These are phyloP conservation scores for Stenodema calcarata DNA, from an alignment of 2,888 invertebrate species.

Conservation along the genomic window DNA sequence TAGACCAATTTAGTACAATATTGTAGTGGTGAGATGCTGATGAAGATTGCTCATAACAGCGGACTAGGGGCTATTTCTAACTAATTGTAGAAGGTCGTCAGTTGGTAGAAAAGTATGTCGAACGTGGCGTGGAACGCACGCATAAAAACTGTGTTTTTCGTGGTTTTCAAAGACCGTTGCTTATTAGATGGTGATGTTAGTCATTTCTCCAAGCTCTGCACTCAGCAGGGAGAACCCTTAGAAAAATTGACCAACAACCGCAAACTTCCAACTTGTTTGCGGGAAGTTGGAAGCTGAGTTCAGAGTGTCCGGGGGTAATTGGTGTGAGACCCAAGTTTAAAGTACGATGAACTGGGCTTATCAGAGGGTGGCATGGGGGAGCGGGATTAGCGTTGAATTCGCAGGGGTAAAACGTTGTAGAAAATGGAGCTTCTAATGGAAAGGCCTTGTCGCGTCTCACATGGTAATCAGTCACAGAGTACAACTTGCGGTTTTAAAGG, in stretches of 20 bases:
- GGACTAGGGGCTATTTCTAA: too few species aligned
- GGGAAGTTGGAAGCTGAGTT: not conserved
- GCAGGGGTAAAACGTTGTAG: not conserved
- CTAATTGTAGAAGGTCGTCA: too few species aligned
- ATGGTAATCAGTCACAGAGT: not conserved
- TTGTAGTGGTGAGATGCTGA: too few species aligned
- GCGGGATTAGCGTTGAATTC: not conserved
- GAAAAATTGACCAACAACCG: not conserved
- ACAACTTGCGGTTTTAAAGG: not conserved
- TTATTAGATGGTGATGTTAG: too few species aligned
- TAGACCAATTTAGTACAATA: too few species aligned
- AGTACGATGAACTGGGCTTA: not conserved
- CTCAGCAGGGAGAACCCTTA: too few species aligned
- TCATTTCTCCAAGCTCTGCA: too few species aligned
- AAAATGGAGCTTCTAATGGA: not conserved
- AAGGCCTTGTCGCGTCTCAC: not conserved
- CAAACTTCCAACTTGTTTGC: not conserved
- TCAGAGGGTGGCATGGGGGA: not conserved
- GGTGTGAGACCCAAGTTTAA: not conserved
- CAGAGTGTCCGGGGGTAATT: not conserved
- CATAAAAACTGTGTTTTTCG: too few species aligned
- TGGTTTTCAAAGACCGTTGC: too few species aligned
- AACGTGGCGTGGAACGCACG: too few species aligned
- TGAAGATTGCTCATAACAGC: too few species aligned
- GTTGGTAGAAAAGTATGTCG: too few species aligned